Evolutionary conservation across 2,888 invertebrate genomes (phyloP).

Genomic region (Andrena praecox): DNA sequence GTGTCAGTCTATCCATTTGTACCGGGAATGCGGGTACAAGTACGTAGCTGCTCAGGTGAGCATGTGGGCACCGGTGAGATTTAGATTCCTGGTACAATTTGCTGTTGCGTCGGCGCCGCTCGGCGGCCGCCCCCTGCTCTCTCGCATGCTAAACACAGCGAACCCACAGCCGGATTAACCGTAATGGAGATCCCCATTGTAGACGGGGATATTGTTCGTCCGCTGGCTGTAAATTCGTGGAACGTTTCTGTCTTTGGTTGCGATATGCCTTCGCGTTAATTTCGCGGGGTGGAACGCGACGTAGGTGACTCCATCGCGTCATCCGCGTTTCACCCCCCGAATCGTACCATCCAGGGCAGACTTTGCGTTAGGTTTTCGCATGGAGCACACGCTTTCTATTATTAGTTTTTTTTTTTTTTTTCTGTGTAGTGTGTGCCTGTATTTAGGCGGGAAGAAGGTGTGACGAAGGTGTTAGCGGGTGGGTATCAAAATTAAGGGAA

Average conservation of each 20-base stretch:
- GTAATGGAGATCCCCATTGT: constrained; percentile 55
- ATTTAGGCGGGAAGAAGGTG: too few relatives aligned
- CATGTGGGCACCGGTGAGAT: constrained; percentile 67
- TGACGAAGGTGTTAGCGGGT: too few relatives aligned
- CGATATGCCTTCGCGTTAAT: constrained; percentile 33
- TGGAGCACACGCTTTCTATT: too few relatives aligned
- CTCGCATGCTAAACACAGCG: constrained; percentile 39
- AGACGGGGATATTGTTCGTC: constrained; percentile 33
- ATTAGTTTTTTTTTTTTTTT: too few relatives aligned
- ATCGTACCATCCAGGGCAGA: too few relatives aligned
- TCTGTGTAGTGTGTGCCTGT: too few relatives aligned
- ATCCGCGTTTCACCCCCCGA: neutral
- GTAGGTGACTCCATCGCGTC: constrained; percentile 24
- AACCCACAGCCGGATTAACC: constrained; percentile 40
- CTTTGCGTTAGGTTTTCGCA: too few relatives aligned
- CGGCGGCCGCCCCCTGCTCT: neutral
- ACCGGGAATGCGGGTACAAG: constrained; percentile 70
- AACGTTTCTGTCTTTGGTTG: constrained; percentile 28
- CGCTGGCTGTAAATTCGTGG: constrained; percentile 37
- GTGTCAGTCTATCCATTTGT: constrained; percentile 63
- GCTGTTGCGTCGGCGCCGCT: constrained; percentile 37
- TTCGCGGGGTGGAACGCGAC: constrained; percentile 11
- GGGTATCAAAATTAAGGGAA: too few relatives aligned
- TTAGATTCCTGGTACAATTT: constrained; percentile 71
- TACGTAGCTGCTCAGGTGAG: constrained; percentile 51